Conservation (phyloP, 2,797 vertebrate species). For the Erithacus rubecula region DNA sequence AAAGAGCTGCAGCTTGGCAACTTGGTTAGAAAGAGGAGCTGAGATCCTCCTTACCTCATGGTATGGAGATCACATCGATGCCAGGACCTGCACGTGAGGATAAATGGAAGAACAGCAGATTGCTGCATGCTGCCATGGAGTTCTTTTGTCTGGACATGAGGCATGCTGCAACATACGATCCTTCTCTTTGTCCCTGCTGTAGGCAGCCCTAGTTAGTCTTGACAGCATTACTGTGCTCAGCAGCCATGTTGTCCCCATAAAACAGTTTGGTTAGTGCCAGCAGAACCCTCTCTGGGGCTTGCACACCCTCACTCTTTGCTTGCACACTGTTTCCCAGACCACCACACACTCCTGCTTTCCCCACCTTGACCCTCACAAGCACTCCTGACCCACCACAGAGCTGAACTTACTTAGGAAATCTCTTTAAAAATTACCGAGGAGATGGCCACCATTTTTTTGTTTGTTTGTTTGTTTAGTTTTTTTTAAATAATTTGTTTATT, state of each 20-base stretch:
- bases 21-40: not conserved
- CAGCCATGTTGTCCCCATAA: not conserved
- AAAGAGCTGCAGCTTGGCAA: not conserved
- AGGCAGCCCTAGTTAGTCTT: not conserved
- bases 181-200: slow-evolving; percentile 26
- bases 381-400: not conserved
- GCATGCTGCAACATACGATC: not conserved
- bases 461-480: too few species aligned
- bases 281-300: not conserved
- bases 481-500: not conserved
- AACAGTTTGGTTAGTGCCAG: not conserved
- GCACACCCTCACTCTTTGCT: not conserved
- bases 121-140: slow-evolving; percentile 46
- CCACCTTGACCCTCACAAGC: not conserved
- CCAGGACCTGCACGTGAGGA: slow-evolving; percentile 2
- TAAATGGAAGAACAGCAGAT: slow-evolving; percentile 33
- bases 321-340: not conserved
- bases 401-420: not conserved
- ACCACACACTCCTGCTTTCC: not conserved
- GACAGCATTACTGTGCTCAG: not conserved
- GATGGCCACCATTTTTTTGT: not conserved
- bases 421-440: not conserved
- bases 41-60: not conserved
- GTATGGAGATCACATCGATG: slow-evolving; percentile 2
- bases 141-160: slow-evolving; percentile 8